Base-by-base conservation (phyloP, 1,140 invertebrate species). In the Penaeus vannamei region DNA sequence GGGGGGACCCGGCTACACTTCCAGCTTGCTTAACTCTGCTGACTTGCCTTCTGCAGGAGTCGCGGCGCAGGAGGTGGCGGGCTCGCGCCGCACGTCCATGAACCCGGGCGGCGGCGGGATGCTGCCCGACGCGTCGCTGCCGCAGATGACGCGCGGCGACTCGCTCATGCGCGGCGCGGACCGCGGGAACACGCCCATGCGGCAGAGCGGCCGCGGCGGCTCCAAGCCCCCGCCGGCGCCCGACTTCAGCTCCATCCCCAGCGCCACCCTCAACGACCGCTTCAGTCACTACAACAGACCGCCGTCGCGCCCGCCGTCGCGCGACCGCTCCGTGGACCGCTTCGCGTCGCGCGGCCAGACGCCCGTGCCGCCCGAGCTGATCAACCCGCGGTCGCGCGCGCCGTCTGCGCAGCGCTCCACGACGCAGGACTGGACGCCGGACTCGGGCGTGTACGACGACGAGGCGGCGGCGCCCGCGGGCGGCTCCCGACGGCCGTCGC, bases 261-360 rank as follows among this genome's bases (percentile, higher is more conserved):
- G 66, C 26, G 69, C 76, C 59, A 90, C 91, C 12, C 93, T 95
- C 92, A 95, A 94, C 92, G 95, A 96, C 92, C 95, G 95, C 91
- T 95, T 99, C 93, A 98, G 99, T 94, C 98, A 99, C 92, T 99
- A 99, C 92, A 97, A 97, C 93, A 94, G 96, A 92, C 96, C 97
- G 81, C 97, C 97, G 3, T 91, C 97, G 93, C 94, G 96, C 92
- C 96, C 97, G 84, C 96, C 97, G 4, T 97, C 97, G 93, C 94
- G 97, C 92, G 97, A 98, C 92, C 96, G 96, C 90, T 97, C 97
- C 91, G 96, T 97, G 62, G 97, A 98, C 94, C 94, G 96, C 86
- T 97, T 96, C 92, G 89, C 87, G 32, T 90, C 90, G 46, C 85
- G 89, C n/a, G 88, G 91, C 14, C 90, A 91, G 32, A 91, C 90